Conservation (phyloP, 2,888 invertebrate species). For the Electrophaes corylata region DNA sequence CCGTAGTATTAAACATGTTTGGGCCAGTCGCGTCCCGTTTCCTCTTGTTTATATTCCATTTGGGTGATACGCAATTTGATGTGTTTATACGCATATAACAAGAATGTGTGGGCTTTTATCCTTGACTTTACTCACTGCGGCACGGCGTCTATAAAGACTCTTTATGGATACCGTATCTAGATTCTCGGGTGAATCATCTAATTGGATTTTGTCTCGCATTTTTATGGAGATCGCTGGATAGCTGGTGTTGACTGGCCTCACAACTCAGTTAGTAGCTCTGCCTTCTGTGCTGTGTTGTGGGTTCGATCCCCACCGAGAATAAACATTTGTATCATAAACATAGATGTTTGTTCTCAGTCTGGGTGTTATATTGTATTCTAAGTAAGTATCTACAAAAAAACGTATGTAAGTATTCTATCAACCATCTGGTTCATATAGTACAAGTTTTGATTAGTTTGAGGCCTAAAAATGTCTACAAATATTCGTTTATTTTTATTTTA, state of each 20-base stretch:
- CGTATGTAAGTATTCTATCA: no score
- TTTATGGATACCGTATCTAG: slow-evolving; percentile 28
- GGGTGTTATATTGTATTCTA: no score
- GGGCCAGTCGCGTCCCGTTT: neutral
- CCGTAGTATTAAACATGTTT: neutral
- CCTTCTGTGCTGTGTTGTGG: no score
- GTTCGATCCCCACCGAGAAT: no score
- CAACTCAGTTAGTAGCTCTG: neutral
- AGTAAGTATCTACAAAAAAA: no score
- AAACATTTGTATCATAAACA: no score
- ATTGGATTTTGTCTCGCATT: slow-evolving; percentile 27
- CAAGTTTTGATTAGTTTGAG: no score
- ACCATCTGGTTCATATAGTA: no score
- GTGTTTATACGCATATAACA: slow-evolving; percentile 17
- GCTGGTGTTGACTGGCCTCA: no score
- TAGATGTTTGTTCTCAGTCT: no score
- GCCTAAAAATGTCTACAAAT: no score
- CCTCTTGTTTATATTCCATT: slow-evolving; percentile 17
- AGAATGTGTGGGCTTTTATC: slow-evolving; percentile 31
- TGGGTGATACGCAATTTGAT: slow-evolving; percentile 36
- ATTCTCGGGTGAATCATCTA: slow-evolving; percentile 31
- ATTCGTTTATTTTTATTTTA: no score
- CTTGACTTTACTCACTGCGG: slow-evolving; percentile 27
- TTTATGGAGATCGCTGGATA: slow-evolving; percentile 19
- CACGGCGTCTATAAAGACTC: slow-evolving; percentile 26